Evolutionary conservation across 2,113 vertebrate species (phyloP), one percentile per base, ranked within the genome.

Genomic region (Madoqua kirkii): DNA sequence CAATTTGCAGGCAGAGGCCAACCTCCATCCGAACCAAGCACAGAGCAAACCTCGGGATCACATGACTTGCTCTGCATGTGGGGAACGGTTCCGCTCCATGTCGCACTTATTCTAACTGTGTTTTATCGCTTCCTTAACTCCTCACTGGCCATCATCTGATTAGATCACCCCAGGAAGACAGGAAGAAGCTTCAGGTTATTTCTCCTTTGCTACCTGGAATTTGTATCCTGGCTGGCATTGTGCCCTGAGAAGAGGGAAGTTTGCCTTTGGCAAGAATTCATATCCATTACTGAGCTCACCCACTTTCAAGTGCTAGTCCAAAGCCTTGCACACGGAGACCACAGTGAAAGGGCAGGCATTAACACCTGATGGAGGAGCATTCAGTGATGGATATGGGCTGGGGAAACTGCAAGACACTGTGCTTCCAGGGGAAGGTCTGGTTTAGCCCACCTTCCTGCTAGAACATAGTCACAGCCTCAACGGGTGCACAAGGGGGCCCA

Each of bases 121-220:
- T 62, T 83, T 31, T 45, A 93, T 31, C 6, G 0, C 84, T 86
- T 96, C 83, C 96, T 45, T 40, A 36, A 33, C 83, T 94, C 87
- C 79, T 67, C 43, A 23, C 76, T 92, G 55, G 60, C 12, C 5
- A 0, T 5, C 76, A 59, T 50, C 60, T 93, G 95, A 59, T 59
- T 96, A 81, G 87, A 96, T 96, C 91, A 89, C 62, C 55, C 54
- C 43, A 79, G 84, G 88, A 79, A 86, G 87, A 95, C 45, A 27
- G 89, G 6, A 45, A 23, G 81, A 5, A 87, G 89, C 48, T 94
- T 55, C 52, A 16, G 64, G 4, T 54, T 54, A 50, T 71, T 92
- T 93, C 71, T 89, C 78, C 91, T 50, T 79, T 45, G 76, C 76
- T 50, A 25, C 48, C 64, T 71, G 91, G 74, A 54, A 86, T 81